Percentiles rank a stretch among this genome's conserved stretches.
phyloP scores from a whole-genome alignment of 2,797 vertebrate genomes.

The Paguma larvata region DNA sequence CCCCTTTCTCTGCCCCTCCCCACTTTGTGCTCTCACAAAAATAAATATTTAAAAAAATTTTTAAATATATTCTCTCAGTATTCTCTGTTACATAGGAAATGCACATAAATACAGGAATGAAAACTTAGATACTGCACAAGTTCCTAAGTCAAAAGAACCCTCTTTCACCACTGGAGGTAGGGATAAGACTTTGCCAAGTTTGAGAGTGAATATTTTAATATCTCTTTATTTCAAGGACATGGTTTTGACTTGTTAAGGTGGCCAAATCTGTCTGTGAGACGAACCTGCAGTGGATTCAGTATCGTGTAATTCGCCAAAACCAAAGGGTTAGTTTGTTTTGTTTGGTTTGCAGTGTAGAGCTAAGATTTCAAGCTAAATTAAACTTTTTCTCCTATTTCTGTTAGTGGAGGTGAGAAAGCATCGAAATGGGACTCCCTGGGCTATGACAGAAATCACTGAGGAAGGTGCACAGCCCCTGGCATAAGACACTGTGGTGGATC shows the following conservation, averaged over 20 bases:
- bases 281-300: background rate
- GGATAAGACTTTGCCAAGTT: constrained; percentile 12
- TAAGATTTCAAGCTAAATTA: constrained; percentile 63
- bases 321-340: background rate
- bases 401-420: constrained; percentile 25
- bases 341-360: background rate
- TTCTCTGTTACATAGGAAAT: constrained; percentile 4
- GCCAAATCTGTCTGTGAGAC: background rate
- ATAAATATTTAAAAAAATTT: background rate
- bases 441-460: background rate
- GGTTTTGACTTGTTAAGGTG: constrained; percentile 40
- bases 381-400: constrained; percentile 49
- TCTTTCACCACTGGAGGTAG: constrained; percentile 43
- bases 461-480: background rate
- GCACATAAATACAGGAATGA: constrained; percentile 32
- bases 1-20: too few relatives aligned
- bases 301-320: constrained; percentile 44
- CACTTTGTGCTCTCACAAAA: too few relatives aligned
- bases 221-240: constrained; percentile 26
- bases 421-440: background rate
- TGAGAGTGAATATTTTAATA: constrained; percentile 44
- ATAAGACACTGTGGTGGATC: background rate
- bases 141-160: constrained; percentile 14
- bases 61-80: background rate
- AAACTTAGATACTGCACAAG: background rate